phyloP scores from a whole-genome alignment of 2,888 invertebrate species.

The Polietes domitor region DNA sequence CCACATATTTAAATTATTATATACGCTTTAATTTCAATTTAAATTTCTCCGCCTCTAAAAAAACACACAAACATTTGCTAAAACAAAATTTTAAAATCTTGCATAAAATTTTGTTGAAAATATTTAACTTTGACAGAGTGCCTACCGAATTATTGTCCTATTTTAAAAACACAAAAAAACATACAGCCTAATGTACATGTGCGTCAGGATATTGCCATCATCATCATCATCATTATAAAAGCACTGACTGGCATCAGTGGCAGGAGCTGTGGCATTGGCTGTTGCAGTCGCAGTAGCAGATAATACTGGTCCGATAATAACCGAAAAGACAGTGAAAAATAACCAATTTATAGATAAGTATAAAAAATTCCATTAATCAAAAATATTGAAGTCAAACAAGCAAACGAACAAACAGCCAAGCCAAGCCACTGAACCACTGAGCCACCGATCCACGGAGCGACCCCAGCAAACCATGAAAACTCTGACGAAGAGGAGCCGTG shows the following conservation, averaged over 20 bases:
- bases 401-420: slow-evolving; percentile 3
- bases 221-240: slow-evolving; percentile 22
- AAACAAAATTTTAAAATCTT: no score
- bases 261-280: neutral
- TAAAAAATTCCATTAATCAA: slow-evolving; percentile 70
- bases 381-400: slow-evolving; percentile 57
- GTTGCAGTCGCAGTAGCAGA: neutral
- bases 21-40: no score
- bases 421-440: neutral
- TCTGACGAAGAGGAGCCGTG: neutral
- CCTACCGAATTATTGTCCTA: no score
- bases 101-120: no score
- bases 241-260: slow-evolving; percentile 12
- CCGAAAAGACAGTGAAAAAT: slow-evolving; percentile 69
- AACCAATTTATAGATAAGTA: slow-evolving; percentile 69
- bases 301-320: slow-evolving; percentile 64
- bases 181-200: slow-evolving; percentile 19
- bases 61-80: no score
- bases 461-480: no score
- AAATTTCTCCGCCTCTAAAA: no score
- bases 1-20: no score
- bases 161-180: no score
- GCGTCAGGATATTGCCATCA: neutral
- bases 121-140: no score
- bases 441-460: no score